Conservation (phyloP, 2,797 vertebrate genomes). For the Microchirus variegatus region DNA sequence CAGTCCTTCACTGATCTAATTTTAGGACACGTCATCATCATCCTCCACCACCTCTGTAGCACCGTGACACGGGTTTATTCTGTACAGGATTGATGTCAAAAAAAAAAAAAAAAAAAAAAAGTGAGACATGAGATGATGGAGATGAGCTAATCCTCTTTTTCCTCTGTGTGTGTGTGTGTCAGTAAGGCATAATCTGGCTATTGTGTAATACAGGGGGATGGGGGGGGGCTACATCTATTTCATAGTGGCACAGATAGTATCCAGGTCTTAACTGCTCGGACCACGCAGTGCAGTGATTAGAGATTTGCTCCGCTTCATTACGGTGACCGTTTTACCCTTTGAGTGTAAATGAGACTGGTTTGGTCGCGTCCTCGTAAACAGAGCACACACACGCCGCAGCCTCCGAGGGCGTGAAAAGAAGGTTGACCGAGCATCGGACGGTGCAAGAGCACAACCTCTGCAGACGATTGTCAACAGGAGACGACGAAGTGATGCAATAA, state of each 20-base stretch:
- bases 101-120: too few species aligned
- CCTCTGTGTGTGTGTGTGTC: slow-evolving; percentile 61
- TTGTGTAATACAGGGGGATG: slow-evolving; percentile 42
- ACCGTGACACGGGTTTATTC: slow-evolving; percentile 60
- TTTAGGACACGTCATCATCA: slow-evolving; percentile 63
- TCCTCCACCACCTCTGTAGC: not conserved
- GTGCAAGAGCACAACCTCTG: slow-evolving; percentile 66
- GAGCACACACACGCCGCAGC: slow-evolving; percentile 14
- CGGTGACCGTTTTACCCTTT: slow-evolving; percentile 79
- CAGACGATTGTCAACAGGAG: slow-evolving; percentile 56
- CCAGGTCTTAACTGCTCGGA: slow-evolving; percentile 56
- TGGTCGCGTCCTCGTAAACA: slow-evolving; percentile 36
- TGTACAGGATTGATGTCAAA: slow-evolving; percentile 69
- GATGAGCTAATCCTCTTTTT: slow-evolving; percentile 78
- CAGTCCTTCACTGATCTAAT: slow-evolving; percentile 75
- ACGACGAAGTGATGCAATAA: slow-evolving; percentile 58
- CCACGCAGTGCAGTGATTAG: slow-evolving; percentile 51
- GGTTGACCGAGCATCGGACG: slow-evolving; percentile 42
- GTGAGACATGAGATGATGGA: slow-evolving; percentile 57
- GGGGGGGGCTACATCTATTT: slow-evolving; percentile 45
- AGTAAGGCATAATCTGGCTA: slow-evolving; percentile 68
- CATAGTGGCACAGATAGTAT: slow-evolving; percentile 45
- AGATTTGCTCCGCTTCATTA: slow-evolving; percentile 74
- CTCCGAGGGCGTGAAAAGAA: slow-evolving; percentile 42
- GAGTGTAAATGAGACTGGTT: slow-evolving; percentile 72